These are phyloP conservation scores for Folsomia manolachei DNA, from an alignment of 2,888 invertebrate species.

Conservation along the genomic window DNA sequence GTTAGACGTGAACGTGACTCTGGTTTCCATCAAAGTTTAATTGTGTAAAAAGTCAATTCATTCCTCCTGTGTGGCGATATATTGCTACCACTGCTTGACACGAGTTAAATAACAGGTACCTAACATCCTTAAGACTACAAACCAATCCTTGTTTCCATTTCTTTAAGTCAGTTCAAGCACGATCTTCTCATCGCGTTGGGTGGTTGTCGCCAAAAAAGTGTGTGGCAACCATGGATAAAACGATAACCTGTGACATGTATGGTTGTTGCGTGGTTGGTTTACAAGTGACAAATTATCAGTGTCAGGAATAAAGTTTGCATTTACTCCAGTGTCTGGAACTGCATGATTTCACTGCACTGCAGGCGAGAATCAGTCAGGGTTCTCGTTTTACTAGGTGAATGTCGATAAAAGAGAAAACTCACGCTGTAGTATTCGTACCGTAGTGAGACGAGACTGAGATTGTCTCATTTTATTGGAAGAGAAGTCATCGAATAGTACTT, in stretches of 20 bases:
- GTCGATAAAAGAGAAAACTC: not conserved
- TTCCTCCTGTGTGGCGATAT: not conserved
- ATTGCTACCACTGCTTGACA: too few relatives aligned
- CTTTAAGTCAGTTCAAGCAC: not conserved
- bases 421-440: not conserved
- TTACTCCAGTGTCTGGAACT: not conserved
- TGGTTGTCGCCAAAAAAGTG: too few relatives aligned
- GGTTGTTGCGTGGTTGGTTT: constrained; percentile 18
- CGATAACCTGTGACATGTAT: too few relatives aligned
- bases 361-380: too few relatives aligned
- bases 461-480: not conserved
- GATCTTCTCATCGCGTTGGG: too few relatives aligned
- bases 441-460: not conserved
- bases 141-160: not conserved
- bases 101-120: too few relatives aligned
- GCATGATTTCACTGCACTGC: too few relatives aligned
- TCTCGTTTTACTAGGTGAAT: too few relatives aligned
- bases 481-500: not conserved
- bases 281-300: constrained; percentile 47
- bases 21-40: constrained; percentile 40
- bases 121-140: not conserved
- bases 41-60: constrained; percentile 20
- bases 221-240: too few relatives aligned
- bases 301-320: not conserved
- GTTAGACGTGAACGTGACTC: constrained; percentile 49